These are phyloP conservation scores for Platalea minor DNA, from an alignment of 2,797 vertebrate species.

Conservation along the genomic window DNA sequence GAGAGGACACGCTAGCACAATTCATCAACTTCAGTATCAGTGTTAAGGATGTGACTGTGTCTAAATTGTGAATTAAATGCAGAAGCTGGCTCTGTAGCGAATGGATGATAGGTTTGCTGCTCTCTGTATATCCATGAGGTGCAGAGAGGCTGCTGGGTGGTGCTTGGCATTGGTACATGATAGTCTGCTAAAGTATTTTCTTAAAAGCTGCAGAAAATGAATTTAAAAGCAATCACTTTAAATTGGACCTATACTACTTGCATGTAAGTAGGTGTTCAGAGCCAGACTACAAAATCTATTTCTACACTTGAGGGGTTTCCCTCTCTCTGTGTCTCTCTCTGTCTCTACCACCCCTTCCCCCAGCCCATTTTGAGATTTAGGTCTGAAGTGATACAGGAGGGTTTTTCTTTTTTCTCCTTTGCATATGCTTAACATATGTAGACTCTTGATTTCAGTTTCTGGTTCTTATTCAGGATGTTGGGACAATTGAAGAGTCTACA, in stretches of 20 bases:
- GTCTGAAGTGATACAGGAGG: background rate
- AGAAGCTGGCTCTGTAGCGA: background rate
- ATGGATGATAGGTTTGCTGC: background rate
- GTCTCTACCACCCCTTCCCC: background rate
- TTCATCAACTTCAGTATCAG: background rate
- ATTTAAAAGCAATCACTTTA: background rate
- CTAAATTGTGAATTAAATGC: background rate
- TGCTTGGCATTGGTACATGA: background rate
- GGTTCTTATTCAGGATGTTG: background rate
- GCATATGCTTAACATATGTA: background rate
- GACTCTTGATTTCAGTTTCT: background rate
- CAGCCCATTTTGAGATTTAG: background rate
- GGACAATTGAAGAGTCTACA: background rate
- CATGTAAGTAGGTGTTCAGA: background rate
- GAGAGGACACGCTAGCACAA: background rate
- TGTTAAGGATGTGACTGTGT: background rate
- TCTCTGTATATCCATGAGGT: background rate
- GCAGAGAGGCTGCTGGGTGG: background rate
- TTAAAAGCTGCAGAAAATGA: background rate
- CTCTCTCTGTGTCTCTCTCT: background rate
- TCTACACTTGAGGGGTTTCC: background rate
- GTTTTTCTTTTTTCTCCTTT: background rate
- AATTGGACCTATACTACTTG: background rate
- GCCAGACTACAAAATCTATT: background rate
- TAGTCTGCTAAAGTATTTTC: background rate